Base-by-base conservation (phyloP, 2,113 vertebrate genomes). In the Syngnathoides biaculeatus region DNA sequence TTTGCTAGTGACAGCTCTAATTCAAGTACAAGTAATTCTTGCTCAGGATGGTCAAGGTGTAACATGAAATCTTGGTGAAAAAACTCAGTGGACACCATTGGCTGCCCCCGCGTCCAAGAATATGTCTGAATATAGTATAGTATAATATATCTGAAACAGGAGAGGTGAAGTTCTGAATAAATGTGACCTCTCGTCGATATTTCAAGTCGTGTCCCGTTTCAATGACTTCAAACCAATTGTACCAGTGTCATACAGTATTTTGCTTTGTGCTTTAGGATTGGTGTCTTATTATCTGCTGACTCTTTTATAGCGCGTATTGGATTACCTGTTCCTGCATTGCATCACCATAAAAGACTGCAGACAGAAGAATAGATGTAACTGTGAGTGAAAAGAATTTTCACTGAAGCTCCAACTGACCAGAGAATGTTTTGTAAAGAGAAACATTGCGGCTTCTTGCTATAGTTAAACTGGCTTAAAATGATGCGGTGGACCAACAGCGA, bases 401-500 rank as follows among this genome's bases (percentile, higher is more conserved):
- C 59, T 39, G 59, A 58, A 50, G 63, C 69, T 65, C 50, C 63
- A 63, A 66, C 64, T 73, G 73, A 80, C 73, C 72, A 52, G 62
- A 73, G 75, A 80, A 55, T 67, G 60, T 30, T 15, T 64, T 47
- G 66, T 79, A 79, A 87, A 89, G 74, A 74, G 73, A 86, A 88
- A 88, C 80, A 84, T 74, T 86, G 81, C 76, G 84, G 80, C 69
- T 80, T 81, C 50, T 81, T 73, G 78, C 78, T 87, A 83, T 70
- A 77, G 83, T 84, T 78, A 76, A 72, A 77, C 83, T 88, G 80
- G 77, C 80, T 84, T 79, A 71, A 84, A 86, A 87, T 87, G 81
- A 82, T 84, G 88, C 1, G 84, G 88, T 86, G 70, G 81, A 87
- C 86, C 87, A 79, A 84, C 81, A 77, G 73, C 74, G 81, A 83